Base-by-base conservation (phyloP, 2,113 vertebrate genomes). In the Tauraco erythrolophus region DNA sequence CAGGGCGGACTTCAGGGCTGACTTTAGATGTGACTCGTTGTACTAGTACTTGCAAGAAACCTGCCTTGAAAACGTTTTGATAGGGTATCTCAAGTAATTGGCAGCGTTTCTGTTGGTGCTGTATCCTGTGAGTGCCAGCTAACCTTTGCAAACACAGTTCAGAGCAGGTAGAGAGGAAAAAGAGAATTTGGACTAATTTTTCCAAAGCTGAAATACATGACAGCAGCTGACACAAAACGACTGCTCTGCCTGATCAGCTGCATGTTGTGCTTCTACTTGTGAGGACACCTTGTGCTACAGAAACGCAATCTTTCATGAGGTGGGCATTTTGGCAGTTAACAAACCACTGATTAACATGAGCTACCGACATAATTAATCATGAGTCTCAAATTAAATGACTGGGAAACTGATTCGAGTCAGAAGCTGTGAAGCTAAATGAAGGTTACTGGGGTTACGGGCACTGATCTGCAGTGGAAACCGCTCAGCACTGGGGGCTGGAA, bases 51-150 rank as follows among this genome's bases (percentile, higher is more conserved):
- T 92, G 65, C 50, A 97, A 75, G 94, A 91, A 45, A 86, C 54
- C 39, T 88, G 31, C 88, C 88, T 95, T 85, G 83, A 92, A 78
- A 98, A 95, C 96, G 89, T 92, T 97, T 79, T 94, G n/a, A 96
- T n/a, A 48, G 71, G 23, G 6, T 64, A 91, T 68, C 25, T 82
- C 57, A 80, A 75, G 62, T 66, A 93, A 85, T 28, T 71, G 91
- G 27, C 61, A 77, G 25, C 18, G 28, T 89, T 85, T 83, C 69
- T 94, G 23, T 94, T 96, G 84, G 94, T 69, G 84, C 74, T 91
- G 89, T 28, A 84, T 76, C 51, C 76, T 58, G 24, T 43, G n/a
- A 64, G 56, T 54, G 41, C 54, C 64, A 88, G 35, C 15, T 94
- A 94, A 95, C 79, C 88, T 97, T 92, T 82, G 62, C 61, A 94